A percentile compares a stretch with the other conserved stretches of the same genome.
These are phyloP conservation scores for Tortricodes alternella DNA, from an alignment of 2,888 invertebrate genomes.

Conservation along the genomic window DNA sequence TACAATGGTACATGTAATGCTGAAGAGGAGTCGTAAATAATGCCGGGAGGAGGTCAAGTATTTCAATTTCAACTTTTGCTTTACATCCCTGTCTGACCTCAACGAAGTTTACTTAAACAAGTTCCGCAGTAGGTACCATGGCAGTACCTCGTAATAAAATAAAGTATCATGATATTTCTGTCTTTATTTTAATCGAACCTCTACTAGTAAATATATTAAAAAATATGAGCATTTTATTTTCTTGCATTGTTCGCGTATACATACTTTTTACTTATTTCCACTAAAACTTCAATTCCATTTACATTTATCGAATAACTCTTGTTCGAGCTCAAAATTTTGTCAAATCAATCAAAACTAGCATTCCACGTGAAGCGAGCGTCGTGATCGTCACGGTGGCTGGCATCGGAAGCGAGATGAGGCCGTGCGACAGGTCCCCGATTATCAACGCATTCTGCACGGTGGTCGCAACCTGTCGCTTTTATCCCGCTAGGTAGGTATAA, in stretches of 20 bases:
- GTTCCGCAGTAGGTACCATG: no score
- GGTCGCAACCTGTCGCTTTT: slow-evolving; percentile 52
- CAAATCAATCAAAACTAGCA: slow-evolving; percentile 29
- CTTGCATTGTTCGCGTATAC: no score
- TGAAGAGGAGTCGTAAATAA: slow-evolving; percentile 6
- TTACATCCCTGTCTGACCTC: slow-evolving; percentile 18
- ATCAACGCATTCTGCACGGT: slow-evolving; percentile 77
- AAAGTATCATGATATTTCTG: no score
- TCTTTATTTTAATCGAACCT: no score
- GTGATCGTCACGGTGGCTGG: slow-evolving; percentile 53
- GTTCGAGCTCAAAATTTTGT: neutral
- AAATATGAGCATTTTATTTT: no score
- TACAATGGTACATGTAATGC: neutral
- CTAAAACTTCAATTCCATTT: no score
- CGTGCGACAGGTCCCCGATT: slow-evolving; percentile 80
- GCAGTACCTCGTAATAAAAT: slow-evolving; percentile 5
- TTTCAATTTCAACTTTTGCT: slow-evolving; percentile 26
- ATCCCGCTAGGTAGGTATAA: slow-evolving; percentile 43
- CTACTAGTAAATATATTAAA: no score
- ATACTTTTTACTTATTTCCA: no score
- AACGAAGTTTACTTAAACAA: slow-evolving; percentile 8
- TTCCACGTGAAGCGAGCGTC: slow-evolving; percentile 39
- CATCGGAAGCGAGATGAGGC: slow-evolving; percentile 54
- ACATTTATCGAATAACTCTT: neutral
- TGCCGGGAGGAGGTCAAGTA: slow-evolving; percentile 15